phyloP scores from a whole-genome alignment of 2,113 vertebrate genomes.

The Sinocyclocheilus anophthalmus region DNA sequence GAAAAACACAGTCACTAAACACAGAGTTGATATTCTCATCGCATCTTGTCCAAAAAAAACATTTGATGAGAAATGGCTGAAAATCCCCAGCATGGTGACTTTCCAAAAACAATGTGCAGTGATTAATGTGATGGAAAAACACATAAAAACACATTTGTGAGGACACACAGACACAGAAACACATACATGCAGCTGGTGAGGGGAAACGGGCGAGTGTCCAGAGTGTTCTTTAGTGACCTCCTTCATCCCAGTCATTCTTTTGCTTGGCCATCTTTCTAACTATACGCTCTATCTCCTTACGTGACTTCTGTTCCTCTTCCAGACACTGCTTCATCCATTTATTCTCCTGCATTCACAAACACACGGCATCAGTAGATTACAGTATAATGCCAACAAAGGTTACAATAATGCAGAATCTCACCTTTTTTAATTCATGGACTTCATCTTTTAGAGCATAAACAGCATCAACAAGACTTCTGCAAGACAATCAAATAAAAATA shows the following conservation, averaged over 20 bases:
- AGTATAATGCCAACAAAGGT: neutral
- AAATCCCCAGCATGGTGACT: slow-evolving; percentile 30
- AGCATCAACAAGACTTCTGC: slow-evolving; percentile 95
- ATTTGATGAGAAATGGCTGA: slow-evolving; percentile 4
- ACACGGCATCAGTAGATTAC: neutral
- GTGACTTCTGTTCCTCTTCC: slow-evolving; percentile 95
- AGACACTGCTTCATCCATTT: slow-evolving; percentile 96
- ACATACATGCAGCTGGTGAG: slow-evolving; percentile 21
- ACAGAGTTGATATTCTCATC: slow-evolving; percentile 20
- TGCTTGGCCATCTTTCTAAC: slow-evolving; percentile 92
- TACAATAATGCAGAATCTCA: slow-evolving; percentile 59
- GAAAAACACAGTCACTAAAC: neutral
- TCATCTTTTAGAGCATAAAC: slow-evolving; percentile 98
- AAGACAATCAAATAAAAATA: slow-evolving; percentile 9
- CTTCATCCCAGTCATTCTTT: slow-evolving; percentile 91
- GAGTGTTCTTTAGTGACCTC: slow-evolving; percentile 71
- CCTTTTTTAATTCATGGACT: slow-evolving; percentile 97
- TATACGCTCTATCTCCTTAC: slow-evolving; percentile 92
- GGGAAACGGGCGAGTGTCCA: slow-evolving; percentile 53
- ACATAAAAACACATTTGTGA: slow-evolving; percentile 41
- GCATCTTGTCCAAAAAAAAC: slow-evolving; percentile 39
- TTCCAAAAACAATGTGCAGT: slow-evolving; percentile 34
- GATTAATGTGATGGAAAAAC: slow-evolving; percentile 33
- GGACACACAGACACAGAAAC: slow-evolving; percentile 36
- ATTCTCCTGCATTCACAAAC: slow-evolving; percentile 81